Evolutionary conservation across 1,140 invertebrate genomes (phyloP), one percentile per base, ranked within the genome.

Genomic region (Drosophila dunni): DNA sequence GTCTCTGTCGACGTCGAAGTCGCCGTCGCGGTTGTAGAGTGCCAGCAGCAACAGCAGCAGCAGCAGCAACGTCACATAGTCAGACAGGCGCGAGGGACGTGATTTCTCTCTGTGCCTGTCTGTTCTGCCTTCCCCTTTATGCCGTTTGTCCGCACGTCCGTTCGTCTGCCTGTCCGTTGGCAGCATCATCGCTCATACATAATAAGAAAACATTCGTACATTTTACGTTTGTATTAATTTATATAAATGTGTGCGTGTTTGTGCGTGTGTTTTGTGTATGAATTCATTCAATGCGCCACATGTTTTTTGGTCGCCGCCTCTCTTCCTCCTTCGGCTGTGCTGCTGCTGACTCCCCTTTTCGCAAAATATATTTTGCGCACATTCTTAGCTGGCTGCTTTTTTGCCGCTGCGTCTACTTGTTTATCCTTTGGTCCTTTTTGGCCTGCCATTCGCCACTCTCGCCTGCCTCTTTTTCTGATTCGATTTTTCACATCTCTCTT

Each of bases 371-470:
- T 86, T 86, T 86, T 84, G 82, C 66, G 58, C 66, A 70, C 72
- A 75, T 70, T 75, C 62, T 63, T 69, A 29, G 57, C 56, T 81
- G 42, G 68, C 65, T 81, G 58, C 48, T 38, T 61, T 65, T 68
- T 66, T 57, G 51, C 56, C 66, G 50, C 65, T 72, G 62, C 53
- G 63, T 70, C 77, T 46, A 46, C 69, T 80, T 75, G 69, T 89
- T 89, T 88, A 88, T 89, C 80, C 84, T 80, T 69, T 61, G 54
- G 72, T 88, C 83, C 83, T 88, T 88, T 80, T 83, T 66, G 54
- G 54, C 44, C 42, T 45, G 73, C 60, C 67, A 64, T 64, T 81
- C 50, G 74, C 68, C 33, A 69, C 62, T n/a, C 11, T 64, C 46
- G 68, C 63, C 20, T 71, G 73, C 60, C 71, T 74, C 66, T 75